Evolutionary conservation across 2,888 invertebrate species (phyloP).

Genomic region (Rhyacophila evoluta): DNA sequence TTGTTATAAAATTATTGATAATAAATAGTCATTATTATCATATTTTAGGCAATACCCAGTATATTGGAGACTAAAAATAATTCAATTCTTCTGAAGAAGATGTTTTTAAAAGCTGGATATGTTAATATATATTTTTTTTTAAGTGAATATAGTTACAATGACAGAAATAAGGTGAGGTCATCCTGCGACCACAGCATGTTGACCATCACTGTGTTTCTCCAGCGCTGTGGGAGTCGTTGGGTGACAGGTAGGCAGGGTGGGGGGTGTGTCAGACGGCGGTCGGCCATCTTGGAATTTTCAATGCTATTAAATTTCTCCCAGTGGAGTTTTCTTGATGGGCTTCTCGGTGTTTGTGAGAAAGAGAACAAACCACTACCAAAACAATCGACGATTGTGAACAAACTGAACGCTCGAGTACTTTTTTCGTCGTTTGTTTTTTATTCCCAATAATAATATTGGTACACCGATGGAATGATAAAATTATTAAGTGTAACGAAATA

Average conservation of each 20-base stretch:
- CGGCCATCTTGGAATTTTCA: conserved; percentile 55
- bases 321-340: conserved; percentile 35
- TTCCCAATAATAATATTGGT: too few species aligned
- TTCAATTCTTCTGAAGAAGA: too few species aligned
- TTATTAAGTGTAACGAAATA: too few species aligned
- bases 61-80: too few species aligned
- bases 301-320: conserved; percentile 53
- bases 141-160: too few species aligned
- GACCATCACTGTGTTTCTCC: conserved; percentile 8
- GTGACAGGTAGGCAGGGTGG: conserved; percentile 32
- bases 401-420: conserved; percentile 1
- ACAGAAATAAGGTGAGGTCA: too few species aligned
- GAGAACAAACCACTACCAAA: conserved; percentile 17
- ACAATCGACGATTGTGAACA: conserved; percentile 19
- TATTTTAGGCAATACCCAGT: too few species aligned
- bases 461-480: too few species aligned
- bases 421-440: background rate
- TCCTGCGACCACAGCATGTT: background rate
- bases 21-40: too few species aligned
- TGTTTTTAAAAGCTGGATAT: too few species aligned
- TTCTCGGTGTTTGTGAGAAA: conserved; percentile 9
- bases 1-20: too few species aligned
- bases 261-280: conserved; percentile 43
- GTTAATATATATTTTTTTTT: too few species aligned
- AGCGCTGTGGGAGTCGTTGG: conserved; percentile 33